These are phyloP conservation scores for Lottia scabra DNA, from an alignment of 2,888 invertebrate genomes.

Conservation along the genomic window DNA sequence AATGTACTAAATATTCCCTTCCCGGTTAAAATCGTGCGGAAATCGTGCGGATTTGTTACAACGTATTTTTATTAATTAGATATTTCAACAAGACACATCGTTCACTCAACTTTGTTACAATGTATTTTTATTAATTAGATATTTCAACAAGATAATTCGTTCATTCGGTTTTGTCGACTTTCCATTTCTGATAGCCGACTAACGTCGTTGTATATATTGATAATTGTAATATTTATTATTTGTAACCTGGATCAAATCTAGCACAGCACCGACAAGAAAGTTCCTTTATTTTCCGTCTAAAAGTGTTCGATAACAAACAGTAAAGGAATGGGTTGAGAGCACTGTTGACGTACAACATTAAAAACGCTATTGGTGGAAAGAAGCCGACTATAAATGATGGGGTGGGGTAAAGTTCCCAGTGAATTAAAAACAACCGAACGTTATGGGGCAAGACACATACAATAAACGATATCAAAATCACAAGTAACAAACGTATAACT, in stretches of 20 bases:
- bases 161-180: too few relatives aligned
- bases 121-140: too few relatives aligned
- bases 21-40: too few relatives aligned
- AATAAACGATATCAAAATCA: conserved; percentile 89
- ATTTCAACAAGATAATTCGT: too few relatives aligned
- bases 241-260: background rate
- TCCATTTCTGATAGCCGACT: too few relatives aligned
- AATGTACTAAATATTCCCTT: too few relatives aligned
- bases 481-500: conserved; percentile 89
- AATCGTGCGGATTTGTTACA: too few relatives aligned
- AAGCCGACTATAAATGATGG: conserved; percentile 65
- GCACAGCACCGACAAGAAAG: conserved; percentile 71
- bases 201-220: too few relatives aligned
- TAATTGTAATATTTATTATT: too few relatives aligned
- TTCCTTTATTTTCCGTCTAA: conserved; percentile 87
- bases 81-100: too few relatives aligned
- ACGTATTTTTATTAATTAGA: too few relatives aligned
- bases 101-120: too few relatives aligned
- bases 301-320: conserved; percentile 86
- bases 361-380: conserved; percentile 86
- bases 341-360: conserved; percentile 89
- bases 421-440: conserved; percentile 81
- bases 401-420: conserved; percentile 75
- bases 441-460: conserved; percentile 91
- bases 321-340: conserved; percentile 91